phyloP scores from a whole-genome alignment of 1,140 invertebrate species.

The Hydropsyche tenuis region DNA sequence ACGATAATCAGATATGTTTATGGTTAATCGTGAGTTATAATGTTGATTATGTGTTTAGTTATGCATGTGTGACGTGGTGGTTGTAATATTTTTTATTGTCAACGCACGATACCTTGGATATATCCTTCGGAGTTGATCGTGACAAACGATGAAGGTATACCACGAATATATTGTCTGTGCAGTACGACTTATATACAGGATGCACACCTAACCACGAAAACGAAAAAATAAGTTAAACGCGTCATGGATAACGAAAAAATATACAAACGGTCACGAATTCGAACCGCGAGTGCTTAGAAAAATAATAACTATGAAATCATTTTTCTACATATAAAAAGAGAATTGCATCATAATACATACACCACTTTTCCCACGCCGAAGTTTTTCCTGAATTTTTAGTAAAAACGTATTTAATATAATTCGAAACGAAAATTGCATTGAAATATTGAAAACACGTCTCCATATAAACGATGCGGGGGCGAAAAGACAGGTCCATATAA shows the following conservation, averaged over 20 bases:
- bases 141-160: constrained; percentile 20
- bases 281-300: background rate
- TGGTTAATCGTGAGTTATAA: no score
- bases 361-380: background rate
- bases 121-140: constrained; percentile 20
- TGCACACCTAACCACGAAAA: background rate
- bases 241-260: background rate
- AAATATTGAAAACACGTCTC: background rate
- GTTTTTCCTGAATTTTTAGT: background rate
- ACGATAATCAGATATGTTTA: no score
- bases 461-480: background rate
- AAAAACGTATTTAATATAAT: background rate
- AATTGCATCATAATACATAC: constrained; percentile 1
- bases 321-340: background rate
- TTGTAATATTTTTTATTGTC: background rate
- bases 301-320: constrained; percentile 20
- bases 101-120: constrained; percentile 23
- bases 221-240: background rate
- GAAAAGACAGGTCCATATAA: constrained; percentile 3
- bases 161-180: background rate
- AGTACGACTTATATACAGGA: background rate
- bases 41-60: background rate
- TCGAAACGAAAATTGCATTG: background rate
- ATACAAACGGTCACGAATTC: background rate
- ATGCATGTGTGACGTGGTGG: background rate